Evolutionary conservation across 2,797 vertebrate species (phyloP).

Genomic region (Peromyscus eremicus): DNA sequence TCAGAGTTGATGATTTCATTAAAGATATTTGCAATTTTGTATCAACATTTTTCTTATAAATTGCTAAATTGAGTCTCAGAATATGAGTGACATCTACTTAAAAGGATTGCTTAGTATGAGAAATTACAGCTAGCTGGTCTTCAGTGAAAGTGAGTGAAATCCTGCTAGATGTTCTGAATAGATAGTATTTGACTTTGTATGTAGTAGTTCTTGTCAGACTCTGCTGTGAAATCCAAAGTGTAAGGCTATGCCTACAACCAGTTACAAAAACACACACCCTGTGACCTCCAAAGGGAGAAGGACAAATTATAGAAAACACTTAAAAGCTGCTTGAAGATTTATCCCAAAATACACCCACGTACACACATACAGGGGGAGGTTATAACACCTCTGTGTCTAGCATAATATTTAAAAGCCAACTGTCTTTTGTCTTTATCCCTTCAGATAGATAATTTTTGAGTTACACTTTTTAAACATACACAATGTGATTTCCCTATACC

Average conservation of each 20-base stretch:
- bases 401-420: constrained; percentile 46
- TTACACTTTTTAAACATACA: constrained; percentile 30
- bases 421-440: constrained; percentile 49
- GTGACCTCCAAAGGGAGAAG: constrained; percentile 69
- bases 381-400: constrained; percentile 48
- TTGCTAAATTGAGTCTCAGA: neutral
- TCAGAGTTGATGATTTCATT: neutral
- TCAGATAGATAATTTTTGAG: constrained; percentile 47
- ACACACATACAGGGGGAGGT: neutral
- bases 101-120: neutral
- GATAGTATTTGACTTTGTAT: constrained; percentile 29
- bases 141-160: neutral
- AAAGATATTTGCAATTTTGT: neutral
- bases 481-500: constrained; percentile 13
- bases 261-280: neutral
- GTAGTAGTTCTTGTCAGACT: constrained; percentile 19
- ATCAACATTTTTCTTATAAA: constrained; percentile 4
- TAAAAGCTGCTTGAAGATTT: constrained; percentile 74
- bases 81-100: neutral
- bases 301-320: constrained; percentile 69
- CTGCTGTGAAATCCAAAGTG: neutral
- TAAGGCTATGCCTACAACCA: neutral
- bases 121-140: neutral
- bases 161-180: neutral
- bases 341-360: constrained; percentile 79